Percentiles rank a stretch among this genome's conserved stretches.
Evolutionary conservation across 2,888 invertebrate species (phyloP).

Genomic region (Charanyca ferruginea): DNA sequence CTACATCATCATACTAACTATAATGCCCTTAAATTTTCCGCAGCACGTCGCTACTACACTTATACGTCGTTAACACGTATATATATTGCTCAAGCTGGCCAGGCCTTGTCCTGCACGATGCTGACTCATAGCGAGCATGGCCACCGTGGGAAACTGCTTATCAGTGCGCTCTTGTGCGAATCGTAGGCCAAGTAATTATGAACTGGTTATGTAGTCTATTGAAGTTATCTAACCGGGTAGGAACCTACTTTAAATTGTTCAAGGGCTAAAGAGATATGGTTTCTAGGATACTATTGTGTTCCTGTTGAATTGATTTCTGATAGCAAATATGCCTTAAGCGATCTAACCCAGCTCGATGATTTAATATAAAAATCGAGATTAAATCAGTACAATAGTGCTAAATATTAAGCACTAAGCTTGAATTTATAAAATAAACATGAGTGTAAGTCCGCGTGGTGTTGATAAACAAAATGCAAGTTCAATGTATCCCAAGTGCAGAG

Average conservation of each 20-base stretch:
- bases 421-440: slow-evolving; percentile 43
- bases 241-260: slow-evolving; percentile 46
- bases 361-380: not conserved
- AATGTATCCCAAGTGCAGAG: slow-evolving; percentile 72
- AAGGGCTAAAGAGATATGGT: slow-evolving; percentile 23
- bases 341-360: not conserved
- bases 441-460: slow-evolving; percentile 56
- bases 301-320: slow-evolving; percentile 19
- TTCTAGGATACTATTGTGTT: slow-evolving; percentile 43
- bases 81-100: slow-evolving; percentile 74
- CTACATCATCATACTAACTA: slow-evolving; percentile 66
- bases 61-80: slow-evolving; percentile 85
- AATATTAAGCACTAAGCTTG: slow-evolving; percentile 5
- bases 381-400: not conserved
- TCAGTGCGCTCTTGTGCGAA: slow-evolving; percentile 70
- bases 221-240: slow-evolving; percentile 46
- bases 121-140: slow-evolving; percentile 77
- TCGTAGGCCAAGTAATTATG: slow-evolving; percentile 67
- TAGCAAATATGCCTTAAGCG: slow-evolving; percentile 15
- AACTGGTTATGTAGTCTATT: slow-evolving; percentile 45
- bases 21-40: slow-evolving; percentile 75
- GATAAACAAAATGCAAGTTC: slow-evolving; percentile 82
- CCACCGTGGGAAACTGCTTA: slow-evolving; percentile 78
- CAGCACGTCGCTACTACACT: slow-evolving; percentile 67
- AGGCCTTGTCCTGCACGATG: slow-evolving; percentile 79